Percentiles rank a stretch among this genome's conserved stretches.
phyloP scores from a whole-genome alignment of 1,140 invertebrate genomes.

The Thaumatotibia leucotreta region DNA sequence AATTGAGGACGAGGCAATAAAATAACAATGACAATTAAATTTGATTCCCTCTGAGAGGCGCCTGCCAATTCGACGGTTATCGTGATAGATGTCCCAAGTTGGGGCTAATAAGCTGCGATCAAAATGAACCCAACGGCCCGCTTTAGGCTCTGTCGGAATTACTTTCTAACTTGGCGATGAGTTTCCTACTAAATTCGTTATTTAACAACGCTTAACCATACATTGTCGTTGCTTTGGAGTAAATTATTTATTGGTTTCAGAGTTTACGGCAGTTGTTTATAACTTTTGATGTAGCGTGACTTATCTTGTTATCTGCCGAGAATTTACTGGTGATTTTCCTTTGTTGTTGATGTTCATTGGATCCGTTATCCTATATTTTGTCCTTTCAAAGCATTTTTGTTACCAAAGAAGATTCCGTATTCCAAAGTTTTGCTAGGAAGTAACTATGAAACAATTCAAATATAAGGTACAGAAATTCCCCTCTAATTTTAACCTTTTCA shows the following conservation, averaged over 20 bases:
- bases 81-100: slow-evolving; percentile 3
- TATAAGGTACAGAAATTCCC: no score
- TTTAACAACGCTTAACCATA: background rate
- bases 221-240: background rate
- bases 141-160: background rate
- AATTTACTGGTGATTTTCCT: background rate
- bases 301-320: background rate
- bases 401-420: no score
- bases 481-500: no score
- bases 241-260: background rate
- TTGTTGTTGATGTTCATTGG: background rate
- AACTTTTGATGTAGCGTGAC: background rate
- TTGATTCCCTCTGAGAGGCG: background rate
- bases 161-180: background rate
- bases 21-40: slow-evolving; percentile 8
- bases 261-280: background rate
- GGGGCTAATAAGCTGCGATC: background rate
- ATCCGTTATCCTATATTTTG: no score
- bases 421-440: no score
- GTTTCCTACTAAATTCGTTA: background rate
- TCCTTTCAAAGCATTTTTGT: no score
- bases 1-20: background rate
- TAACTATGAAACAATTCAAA: no score
- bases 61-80: background rate
- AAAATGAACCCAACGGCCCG: background rate